phyloP scores from a whole-genome alignment of 2,797 vertebrate genomes.

The Epinephelus awoara region DNA sequence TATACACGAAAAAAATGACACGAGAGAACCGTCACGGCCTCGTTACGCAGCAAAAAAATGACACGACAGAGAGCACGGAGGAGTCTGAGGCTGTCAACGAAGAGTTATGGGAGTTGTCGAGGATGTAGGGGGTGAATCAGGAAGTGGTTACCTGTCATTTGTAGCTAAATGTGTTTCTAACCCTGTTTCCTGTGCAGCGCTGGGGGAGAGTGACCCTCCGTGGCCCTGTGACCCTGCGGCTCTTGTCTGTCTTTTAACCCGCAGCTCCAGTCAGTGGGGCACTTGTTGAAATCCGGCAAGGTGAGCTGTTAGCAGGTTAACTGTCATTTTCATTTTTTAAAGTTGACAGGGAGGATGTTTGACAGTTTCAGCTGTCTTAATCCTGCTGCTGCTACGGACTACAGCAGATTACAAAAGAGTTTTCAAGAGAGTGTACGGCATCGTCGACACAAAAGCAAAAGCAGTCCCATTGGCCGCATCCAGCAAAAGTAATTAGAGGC shows the following conservation, averaged over 20 bases:
- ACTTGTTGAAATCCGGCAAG: conserved; percentile 15
- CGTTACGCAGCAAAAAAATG: conserved; percentile 17
- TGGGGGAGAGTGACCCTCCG: conserved; percentile 81
- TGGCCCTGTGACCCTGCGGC: conserved; percentile 85
- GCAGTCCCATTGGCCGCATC: too few species aligned
- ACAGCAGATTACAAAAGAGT: background rate
- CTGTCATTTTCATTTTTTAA: conserved; percentile 19
- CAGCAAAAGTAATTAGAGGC: too few species aligned
- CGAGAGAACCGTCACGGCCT: conserved; percentile 39
- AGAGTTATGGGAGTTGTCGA: conserved; percentile 12
- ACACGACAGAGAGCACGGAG: background rate
- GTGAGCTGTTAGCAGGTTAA: conserved; percentile 18
- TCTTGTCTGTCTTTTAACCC: conserved; percentile 60
- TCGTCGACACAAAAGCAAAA: too few species aligned
- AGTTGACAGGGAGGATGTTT: conserved; percentile 3
- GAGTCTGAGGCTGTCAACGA: conserved; percentile 9
- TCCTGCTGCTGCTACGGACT: background rate
- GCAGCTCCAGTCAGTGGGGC: conserved; percentile 34
- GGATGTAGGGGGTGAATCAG: conserved; percentile 21
- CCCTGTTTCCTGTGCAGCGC: conserved; percentile 77
- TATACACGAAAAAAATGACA: conserved; percentile 7
- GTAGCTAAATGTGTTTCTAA: conserved; percentile 82
- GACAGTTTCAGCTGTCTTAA: conserved; percentile 24
- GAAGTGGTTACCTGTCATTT: conserved; percentile 80
- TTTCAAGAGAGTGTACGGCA: background rate